Evolutionary conservation across 2,797 vertebrate genomes (phyloP).

Genomic region (Macroramphosus scolopax): DNA sequence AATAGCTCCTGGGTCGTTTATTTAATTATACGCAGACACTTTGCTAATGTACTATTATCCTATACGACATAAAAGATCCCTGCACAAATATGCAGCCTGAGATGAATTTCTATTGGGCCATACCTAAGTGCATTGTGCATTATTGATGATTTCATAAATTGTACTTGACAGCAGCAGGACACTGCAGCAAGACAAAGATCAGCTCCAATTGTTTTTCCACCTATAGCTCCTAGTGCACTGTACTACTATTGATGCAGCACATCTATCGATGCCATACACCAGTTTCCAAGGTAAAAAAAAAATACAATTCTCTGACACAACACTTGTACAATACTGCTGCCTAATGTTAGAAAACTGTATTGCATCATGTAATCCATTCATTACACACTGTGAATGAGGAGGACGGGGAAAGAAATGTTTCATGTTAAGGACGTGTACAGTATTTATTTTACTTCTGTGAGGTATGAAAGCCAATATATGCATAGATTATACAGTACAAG

Average conservation of each 20-base stretch:
- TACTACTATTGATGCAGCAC: conserved; percentile 33
- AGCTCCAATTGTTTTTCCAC: conserved; percentile 28
- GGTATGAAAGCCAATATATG: conserved; percentile 64
- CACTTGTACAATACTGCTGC: conserved; percentile 72
- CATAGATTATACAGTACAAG: conserved; percentile 36
- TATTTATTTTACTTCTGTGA: conserved; percentile 79
- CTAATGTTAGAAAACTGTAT: conserved; percentile 66
- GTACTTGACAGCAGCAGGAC: conserved; percentile 41
- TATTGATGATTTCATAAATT: conserved; percentile 57
- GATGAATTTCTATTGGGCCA: conserved; percentile 36
- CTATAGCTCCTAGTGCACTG: conserved; percentile 28
- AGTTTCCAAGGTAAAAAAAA: conserved; percentile 28
- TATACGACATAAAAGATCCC: conserved; percentile 33
- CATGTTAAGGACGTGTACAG: conserved; percentile 71
- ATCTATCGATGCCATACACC: conserved; percentile 24
- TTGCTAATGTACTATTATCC: conserved; percentile 35
- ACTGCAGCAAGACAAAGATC: conserved; percentile 30
- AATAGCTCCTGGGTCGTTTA: conserved; percentile 28
- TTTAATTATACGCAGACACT: conserved; percentile 45
- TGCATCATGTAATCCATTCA: conserved; percentile 56
- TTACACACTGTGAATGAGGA: conserved; percentile 59
- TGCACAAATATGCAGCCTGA: conserved; percentile 30
- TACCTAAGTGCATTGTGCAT: conserved; percentile 32
- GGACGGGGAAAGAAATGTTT: conserved; percentile 34
- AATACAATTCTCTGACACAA: conserved; percentile 11